Base-by-base conservation (phyloP, 1,140 invertebrate species). In the Propsilocerus akamusi region DNA sequence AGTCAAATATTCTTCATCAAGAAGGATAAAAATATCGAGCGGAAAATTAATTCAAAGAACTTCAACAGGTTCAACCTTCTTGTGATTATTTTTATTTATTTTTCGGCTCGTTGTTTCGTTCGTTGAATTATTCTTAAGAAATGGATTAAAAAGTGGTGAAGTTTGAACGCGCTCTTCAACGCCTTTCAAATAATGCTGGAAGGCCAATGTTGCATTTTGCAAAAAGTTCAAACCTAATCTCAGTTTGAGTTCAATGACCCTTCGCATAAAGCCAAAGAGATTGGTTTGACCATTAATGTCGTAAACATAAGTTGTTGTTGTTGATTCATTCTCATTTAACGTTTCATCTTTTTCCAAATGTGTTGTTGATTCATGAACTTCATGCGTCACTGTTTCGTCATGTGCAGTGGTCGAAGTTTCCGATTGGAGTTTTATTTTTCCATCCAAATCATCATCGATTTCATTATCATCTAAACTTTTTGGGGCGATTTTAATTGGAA, bases 191-290 rank as follows among this genome's bases (percentile, higher is more conserved):
- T 52, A 52, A 2, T 24, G 7, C 22, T 25, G 24, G 23, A 53
- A 28, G 30, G 48, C 25, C 11, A 47, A 4, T 3, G 52, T 53
- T 3, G 48, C 49, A 17, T 53, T 49, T 41, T 50, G 46, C 25
- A 53, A 30, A n/a, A 53, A 50, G 23, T 32, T 41, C 20, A 53
- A 34, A 24, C 52, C 52, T n/a, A 53, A 25, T 50, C 52, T 25
- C 5, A 53, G 12, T 53, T 53, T 53, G 8, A 53, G 26, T 47
- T 53, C 48, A 28, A 53, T 26, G 11, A 53, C 24, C 23, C 41
- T 47, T 46, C 48, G 25, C 12, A 53, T 20, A 47, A 53, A 50
- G 14, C 20, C n/a, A 47, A 51, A 47, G n/a, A 49, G 5, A 20
- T 26, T 49, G n/a, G 28, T 23, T 41, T 20, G 14, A 4, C 12